Evolutionary conservation across 2,888 invertebrate genomes (phyloP).

Genomic region (Fragum fragum): DNA sequence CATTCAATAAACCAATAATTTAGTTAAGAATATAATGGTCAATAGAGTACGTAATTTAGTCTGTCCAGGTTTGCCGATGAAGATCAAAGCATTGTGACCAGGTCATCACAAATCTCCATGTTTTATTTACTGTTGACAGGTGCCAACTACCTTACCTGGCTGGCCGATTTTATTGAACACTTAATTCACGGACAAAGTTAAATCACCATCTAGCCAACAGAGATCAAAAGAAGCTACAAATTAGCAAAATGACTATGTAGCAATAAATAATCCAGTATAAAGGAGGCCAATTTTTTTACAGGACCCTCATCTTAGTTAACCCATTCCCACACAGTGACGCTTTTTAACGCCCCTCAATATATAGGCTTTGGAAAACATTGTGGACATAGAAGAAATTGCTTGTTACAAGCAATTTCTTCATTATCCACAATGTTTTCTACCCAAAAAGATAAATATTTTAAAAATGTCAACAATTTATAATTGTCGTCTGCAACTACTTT

Average conservation of each 20-base stretch:
- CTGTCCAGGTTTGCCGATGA: neutral
- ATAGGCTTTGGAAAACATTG: too few species aligned
- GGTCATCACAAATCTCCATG: constrained; percentile 27
- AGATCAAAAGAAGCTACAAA: constrained; percentile 19
- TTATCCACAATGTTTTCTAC: too few species aligned
- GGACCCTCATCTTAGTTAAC: too few species aligned
- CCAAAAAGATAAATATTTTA: too few species aligned
- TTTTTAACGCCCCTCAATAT: too few species aligned
- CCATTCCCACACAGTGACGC: too few species aligned
- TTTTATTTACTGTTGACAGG: constrained; percentile 34
- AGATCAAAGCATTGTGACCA: constrained; percentile 15
- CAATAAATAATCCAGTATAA: constrained; percentile 6
- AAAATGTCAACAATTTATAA: too few species aligned
- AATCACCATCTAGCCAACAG: constrained; percentile 20
- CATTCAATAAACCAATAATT: too few species aligned
- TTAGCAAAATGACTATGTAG: constrained; percentile 17
- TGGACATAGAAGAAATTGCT: too few species aligned
- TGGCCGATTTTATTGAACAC: constrained; percentile 26
- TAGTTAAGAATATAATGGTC: too few species aligned
- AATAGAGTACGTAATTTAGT: neutral
- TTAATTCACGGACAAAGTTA: constrained; percentile 29
- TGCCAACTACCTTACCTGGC: constrained; percentile 21
- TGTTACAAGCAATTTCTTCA: too few species aligned
- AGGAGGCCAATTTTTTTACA: neutral
- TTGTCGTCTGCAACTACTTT: too few species aligned